Evolutionary conservation across 64 coral and sea anemone genomes (phyloP).

Genomic region (Actinia tenebrosa): DNA sequence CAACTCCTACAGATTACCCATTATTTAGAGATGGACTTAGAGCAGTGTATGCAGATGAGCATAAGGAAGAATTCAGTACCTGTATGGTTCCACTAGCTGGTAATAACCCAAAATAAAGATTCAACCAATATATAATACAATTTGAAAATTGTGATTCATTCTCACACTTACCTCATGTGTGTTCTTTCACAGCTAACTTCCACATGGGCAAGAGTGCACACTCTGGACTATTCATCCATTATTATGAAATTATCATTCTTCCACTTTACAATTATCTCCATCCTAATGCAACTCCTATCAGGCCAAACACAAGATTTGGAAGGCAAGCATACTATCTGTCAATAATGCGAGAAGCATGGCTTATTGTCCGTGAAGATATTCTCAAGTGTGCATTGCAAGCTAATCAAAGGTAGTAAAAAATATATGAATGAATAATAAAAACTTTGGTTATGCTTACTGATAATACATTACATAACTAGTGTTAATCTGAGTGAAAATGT

Average conservation of each 20-base stretch:
- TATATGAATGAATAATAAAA: no score
- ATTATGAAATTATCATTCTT: constrained; percentile 16
- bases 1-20: constrained; percentile 28
- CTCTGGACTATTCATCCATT: constrained; percentile 30
- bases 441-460: no score
- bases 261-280: constrained; percentile 28
- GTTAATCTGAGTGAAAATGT: no score
- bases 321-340: constrained; percentile 18
- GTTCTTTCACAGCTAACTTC: constrained; percentile 16
- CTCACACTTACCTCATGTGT: background rate
- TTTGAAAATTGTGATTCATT: background rate
- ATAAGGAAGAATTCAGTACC: no score
- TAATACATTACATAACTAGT: no score
- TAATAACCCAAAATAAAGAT: background rate
- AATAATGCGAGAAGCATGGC: background rate
- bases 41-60: no score
- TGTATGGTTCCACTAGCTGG: background rate
- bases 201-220: constrained; percentile 45
- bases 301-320: constrained; percentile 27
- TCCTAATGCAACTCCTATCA: constrained; percentile 29
- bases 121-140: background rate
- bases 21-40: background rate
- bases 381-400: background rate
- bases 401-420: background rate
- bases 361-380: background rate